A percentile compares a stretch with the other conserved stretches of the same genome.
Conservation (phyloP, 1,140 invertebrate species). For the Drosophila punjabiensis region DNA sequence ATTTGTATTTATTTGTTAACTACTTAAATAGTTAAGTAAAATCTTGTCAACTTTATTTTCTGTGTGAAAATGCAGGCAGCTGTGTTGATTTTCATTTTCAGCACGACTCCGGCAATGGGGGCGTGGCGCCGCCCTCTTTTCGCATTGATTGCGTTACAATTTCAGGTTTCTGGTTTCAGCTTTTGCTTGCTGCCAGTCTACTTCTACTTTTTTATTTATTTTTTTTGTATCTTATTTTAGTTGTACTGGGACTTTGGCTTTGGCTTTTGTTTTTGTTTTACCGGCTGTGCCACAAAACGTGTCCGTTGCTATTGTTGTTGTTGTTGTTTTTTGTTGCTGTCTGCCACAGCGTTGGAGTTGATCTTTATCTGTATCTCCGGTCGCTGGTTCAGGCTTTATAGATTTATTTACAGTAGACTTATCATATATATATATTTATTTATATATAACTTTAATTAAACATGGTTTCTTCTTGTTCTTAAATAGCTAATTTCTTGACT, state of each 20-base stretch:
- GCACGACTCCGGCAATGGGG: conserved; percentile 61
- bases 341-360: conserved; percentile 77
- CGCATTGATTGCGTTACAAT: conserved; percentile 84
- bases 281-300: conserved; percentile 80
- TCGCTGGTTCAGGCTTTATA: conserved; percentile 62
- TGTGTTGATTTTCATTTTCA: conserved; percentile 82
- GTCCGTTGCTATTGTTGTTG: conserved; percentile 54
- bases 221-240: conserved; percentile 24
- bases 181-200: conserved; percentile 60
- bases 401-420: conserved; percentile 15
- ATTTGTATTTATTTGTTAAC: background rate
- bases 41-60: background rate
- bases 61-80: conserved; percentile 37
- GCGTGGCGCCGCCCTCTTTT: conserved; percentile 63
- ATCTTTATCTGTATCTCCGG: conserved; percentile 78
- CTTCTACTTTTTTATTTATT: conserved; percentile 59
- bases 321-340: conserved; percentile 43
- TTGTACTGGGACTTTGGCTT: conserved; percentile 19
- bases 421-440: too few relatives aligned
- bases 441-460: too few relatives aligned
- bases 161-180: conserved; percentile 76
- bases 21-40: too few relatives aligned
- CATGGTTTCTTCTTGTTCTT: too few relatives aligned
- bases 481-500: too few relatives aligned
- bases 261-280: conserved; percentile 61